These are phyloP conservation scores for Chionis minor DNA, from an alignment of 2,113 vertebrate species.

Conservation along the genomic window DNA sequence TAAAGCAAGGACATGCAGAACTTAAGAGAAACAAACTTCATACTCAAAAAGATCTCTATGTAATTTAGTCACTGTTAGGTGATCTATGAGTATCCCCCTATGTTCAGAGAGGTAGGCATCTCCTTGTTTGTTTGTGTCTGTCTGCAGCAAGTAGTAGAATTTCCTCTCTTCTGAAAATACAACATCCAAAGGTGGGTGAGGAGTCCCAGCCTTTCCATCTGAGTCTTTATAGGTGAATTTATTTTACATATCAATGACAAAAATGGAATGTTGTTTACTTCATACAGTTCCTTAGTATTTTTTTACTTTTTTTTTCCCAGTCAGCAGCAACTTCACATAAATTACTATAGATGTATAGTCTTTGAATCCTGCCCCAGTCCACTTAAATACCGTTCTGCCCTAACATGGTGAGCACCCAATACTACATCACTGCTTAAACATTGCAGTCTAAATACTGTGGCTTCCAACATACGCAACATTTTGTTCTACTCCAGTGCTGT, in stretches of 20 bases:
- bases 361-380: neutral
- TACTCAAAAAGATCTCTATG: neutral
- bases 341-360: neutral
- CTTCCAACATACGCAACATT: neutral
- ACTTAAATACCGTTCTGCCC: neutral
- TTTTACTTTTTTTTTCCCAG: neutral
- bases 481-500: neutral
- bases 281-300: neutral
- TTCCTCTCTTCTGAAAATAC: neutral
- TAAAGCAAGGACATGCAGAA: neutral
- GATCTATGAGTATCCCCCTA: accelerated
- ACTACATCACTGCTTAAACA: neutral
- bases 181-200: neutral
- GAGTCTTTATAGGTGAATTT: neutral
- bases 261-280: neutral
- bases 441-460: neutral
- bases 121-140: neutral
- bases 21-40: neutral
- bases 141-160: neutral
- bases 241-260: neutral
- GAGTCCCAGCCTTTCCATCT: neutral
- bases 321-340: neutral
- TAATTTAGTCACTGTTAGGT: neutral
- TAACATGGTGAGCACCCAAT: neutral
- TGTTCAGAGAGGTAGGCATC: neutral